Evolutionary conservation across 2,797 vertebrate genomes (phyloP).

Genomic region (Sebastes nivosus): DNA sequence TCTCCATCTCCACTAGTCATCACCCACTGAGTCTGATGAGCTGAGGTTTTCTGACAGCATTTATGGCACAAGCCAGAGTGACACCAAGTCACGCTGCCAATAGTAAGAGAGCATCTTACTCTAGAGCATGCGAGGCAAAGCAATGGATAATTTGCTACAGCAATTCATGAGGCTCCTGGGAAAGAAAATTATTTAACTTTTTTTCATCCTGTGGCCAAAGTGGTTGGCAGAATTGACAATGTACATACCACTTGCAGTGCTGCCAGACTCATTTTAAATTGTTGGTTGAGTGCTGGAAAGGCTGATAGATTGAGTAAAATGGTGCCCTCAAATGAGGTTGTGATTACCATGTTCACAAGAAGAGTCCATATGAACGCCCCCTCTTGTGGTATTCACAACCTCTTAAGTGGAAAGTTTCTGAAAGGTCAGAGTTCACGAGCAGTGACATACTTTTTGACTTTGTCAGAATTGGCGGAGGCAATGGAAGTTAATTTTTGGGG

Average conservation of each 20-base stretch:
- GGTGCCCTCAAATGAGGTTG: no score
- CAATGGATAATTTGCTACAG: constrained; percentile 17
- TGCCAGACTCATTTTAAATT: constrained; percentile 12
- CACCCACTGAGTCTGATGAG: constrained; percentile 72
- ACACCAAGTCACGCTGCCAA: constrained; percentile 69
- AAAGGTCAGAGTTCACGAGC: no score
- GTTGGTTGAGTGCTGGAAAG: not conserved
- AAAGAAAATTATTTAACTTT: not conserved
- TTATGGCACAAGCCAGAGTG: constrained; percentile 66
- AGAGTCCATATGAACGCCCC: no score
- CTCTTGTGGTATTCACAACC: no score
- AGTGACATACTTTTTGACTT: no score
- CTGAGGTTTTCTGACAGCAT: constrained; percentile 72
- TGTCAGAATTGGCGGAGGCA: no score
- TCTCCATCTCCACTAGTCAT: constrained; percentile 77
- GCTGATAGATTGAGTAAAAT: not conserved
- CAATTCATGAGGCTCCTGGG: constrained; percentile 11
- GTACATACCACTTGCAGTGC: not conserved
- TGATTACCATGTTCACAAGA: no score
- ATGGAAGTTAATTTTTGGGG: no score
- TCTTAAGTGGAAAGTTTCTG: no score
- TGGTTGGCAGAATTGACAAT: not conserved
- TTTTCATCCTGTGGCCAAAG: constrained; percentile 3
- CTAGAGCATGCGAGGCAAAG: constrained; percentile 16
- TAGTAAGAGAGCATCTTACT: constrained; percentile 54